These are phyloP conservation scores for Heliocidaris tuberculata DNA, from an alignment of 35 echinoderm and acorn worm species.

Conservation along the genomic window DNA sequence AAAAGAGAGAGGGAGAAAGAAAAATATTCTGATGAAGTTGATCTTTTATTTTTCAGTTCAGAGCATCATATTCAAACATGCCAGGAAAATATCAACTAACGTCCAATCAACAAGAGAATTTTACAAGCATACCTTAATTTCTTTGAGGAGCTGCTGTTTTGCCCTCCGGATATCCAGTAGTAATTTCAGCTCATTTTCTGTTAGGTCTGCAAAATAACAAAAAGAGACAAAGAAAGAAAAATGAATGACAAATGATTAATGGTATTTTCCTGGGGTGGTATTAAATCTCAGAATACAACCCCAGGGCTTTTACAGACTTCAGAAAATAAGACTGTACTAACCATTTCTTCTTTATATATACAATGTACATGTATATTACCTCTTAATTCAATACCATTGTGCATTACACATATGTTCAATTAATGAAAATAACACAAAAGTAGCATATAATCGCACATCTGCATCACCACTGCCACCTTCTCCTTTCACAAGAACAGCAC, in stretches of 20 bases:
- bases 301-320: too few relatives aligned
- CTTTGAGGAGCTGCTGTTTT: slow-evolving; percentile 91
- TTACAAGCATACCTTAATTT: slow-evolving; percentile 76
- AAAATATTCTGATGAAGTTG: too few relatives aligned
- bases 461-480: neutral
- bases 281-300: too few relatives aligned
- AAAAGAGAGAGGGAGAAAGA: too few relatives aligned
- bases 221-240: slow-evolving; percentile 57
- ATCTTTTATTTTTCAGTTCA: too few relatives aligned
- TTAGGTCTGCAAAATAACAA: slow-evolving; percentile 77
- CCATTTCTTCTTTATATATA: too few relatives aligned
- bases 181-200: slow-evolving; percentile 83
- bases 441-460: neutral
- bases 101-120: neutral
- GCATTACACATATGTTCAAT: too few relatives aligned
- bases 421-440: neutral
- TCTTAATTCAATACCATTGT: too few relatives aligned
- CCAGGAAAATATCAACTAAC: too few relatives aligned
- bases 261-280: too few relatives aligned
- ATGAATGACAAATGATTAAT: neutral
- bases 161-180: slow-evolving; percentile 82
- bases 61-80: too few relatives aligned
- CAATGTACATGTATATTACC: too few relatives aligned
- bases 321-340: neutral
- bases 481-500: neutral